These are phyloP conservation scores for Theropithecus gelada DNA, from an alignment of 2,113 vertebrate species.

Conservation along the genomic window DNA sequence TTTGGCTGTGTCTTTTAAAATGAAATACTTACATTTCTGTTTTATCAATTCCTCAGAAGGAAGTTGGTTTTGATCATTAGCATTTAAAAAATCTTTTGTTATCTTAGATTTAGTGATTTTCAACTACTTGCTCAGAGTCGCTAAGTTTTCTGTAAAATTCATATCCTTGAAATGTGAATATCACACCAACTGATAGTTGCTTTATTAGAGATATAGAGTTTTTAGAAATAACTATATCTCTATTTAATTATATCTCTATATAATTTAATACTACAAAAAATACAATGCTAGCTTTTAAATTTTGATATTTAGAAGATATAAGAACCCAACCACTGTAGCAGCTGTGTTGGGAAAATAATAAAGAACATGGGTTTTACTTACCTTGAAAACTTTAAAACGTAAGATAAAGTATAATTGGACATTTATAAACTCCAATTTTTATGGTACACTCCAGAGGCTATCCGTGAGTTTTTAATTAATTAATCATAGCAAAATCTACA, in stretches of 20 bases:
- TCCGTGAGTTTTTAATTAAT: conserved; percentile 41
- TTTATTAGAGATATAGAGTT: not conserved
- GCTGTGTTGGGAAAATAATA: not conserved
- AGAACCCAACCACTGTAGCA: not conserved
- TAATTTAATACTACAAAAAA: conserved; percentile 13
- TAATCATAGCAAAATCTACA: not conserved
- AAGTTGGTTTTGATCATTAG: conserved; percentile 1
- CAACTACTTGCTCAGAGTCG: not conserved
- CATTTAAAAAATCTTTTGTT: conserved; percentile 1
- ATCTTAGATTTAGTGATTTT: not conserved
- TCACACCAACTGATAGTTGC: not conserved
- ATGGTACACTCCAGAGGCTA: not conserved
- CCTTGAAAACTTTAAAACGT: not conserved
- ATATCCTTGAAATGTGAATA: conserved; percentile 28
- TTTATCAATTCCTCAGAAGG: not conserved
- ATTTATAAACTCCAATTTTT: conserved; percentile 28
- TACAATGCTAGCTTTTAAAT: not conserved
- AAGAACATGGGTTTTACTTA: conserved; percentile 1
- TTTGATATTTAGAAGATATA: not conserved
- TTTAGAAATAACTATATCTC: not conserved
- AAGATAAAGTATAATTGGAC: not conserved
- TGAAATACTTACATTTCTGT: conserved; percentile 17
- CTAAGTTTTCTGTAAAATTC: conserved; percentile 16
- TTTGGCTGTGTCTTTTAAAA: conserved; percentile 13
- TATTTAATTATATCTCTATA: not conserved